Conservation (phyloP, 2,888 invertebrate species). For the Xylota segnis region DNA sequence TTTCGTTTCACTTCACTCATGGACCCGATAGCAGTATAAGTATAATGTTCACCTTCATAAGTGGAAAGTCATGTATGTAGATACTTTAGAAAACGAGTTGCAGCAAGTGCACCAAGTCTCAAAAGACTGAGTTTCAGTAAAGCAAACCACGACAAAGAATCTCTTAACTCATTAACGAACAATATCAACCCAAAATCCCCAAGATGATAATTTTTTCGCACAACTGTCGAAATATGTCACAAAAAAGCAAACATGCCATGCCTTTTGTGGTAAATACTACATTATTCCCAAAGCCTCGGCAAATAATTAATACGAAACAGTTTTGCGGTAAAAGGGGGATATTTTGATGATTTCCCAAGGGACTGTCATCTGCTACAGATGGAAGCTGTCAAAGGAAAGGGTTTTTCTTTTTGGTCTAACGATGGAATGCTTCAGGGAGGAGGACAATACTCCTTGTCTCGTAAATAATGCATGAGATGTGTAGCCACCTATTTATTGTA, state of each 20-base stretch:
- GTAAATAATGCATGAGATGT: neutral
- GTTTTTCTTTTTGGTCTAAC: neutral
- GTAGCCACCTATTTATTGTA: neutral
- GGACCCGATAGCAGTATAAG: no score
- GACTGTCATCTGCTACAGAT: constrained; percentile 4
- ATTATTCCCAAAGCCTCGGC: constrained; percentile 11
- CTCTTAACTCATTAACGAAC: neutral
- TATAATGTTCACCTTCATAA: no score
- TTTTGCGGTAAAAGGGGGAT: constrained; percentile 6
- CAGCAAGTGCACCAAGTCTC: no score
- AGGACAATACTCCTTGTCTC: neutral
- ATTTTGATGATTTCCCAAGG: constrained; percentile 39
- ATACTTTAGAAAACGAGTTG: no score
- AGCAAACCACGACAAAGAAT: no score
- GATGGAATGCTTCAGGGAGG: neutral
- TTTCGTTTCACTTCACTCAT: no score
- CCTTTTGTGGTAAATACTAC: constrained; percentile 11
- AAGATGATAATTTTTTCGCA: neutral
- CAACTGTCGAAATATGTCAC: neutral
- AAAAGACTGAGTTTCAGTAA: no score
- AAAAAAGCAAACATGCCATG: constrained; percentile 10
- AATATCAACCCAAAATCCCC: neutral
- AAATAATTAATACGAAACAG: constrained; percentile 35
- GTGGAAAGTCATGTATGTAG: no score
- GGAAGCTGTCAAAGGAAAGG: neutral